Conservation (phyloP, 2,888 invertebrate genomes). For the Amitus sp. region DNA sequence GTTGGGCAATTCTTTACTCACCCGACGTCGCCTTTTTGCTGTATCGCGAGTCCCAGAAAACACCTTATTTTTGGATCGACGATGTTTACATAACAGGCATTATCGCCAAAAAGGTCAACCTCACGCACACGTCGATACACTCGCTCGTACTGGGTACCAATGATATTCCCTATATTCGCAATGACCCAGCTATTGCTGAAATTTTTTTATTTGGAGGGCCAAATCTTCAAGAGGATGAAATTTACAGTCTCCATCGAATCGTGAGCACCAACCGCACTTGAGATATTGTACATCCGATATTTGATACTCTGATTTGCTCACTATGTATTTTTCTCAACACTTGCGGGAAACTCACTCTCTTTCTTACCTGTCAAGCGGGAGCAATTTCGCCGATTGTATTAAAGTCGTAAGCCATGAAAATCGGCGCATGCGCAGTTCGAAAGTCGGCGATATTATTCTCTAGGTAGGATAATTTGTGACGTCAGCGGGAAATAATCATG, state of each 20-base stretch:
- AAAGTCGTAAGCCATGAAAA: too few relatives aligned
- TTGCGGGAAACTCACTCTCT: too few relatives aligned
- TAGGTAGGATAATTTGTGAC: too few relatives aligned
- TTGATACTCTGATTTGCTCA: too few relatives aligned
- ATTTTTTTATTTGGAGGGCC: constrained; percentile 71
- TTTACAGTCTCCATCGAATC: constrained; percentile 68
- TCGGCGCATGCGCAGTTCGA: too few relatives aligned
- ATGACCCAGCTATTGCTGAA: constrained; percentile 31
- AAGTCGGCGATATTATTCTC: too few relatives aligned
- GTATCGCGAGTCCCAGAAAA: constrained; percentile 70
- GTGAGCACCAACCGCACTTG: constrained; percentile 44
- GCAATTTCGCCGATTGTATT: too few relatives aligned
- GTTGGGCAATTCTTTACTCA: constrained; percentile 77
- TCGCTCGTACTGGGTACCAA: constrained; percentile 62
- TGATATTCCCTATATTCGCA: constrained; percentile 54
- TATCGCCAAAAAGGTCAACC: constrained; percentile 69
- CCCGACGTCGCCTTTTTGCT: constrained; percentile 71
- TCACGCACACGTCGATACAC: constrained; percentile 69
- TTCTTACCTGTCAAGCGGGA: too few relatives aligned
- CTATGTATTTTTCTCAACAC: too few relatives aligned
- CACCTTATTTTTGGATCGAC: constrained; percentile 85
- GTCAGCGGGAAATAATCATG: too few relatives aligned
- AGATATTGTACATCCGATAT: too few relatives aligned
- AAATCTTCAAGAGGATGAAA: constrained; percentile 66
- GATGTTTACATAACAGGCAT: constrained; percentile 83